These are phyloP conservation scores for Drosophila dunni DNA, from an alignment of 1,140 invertebrate genomes.

Conservation along the genomic window DNA sequence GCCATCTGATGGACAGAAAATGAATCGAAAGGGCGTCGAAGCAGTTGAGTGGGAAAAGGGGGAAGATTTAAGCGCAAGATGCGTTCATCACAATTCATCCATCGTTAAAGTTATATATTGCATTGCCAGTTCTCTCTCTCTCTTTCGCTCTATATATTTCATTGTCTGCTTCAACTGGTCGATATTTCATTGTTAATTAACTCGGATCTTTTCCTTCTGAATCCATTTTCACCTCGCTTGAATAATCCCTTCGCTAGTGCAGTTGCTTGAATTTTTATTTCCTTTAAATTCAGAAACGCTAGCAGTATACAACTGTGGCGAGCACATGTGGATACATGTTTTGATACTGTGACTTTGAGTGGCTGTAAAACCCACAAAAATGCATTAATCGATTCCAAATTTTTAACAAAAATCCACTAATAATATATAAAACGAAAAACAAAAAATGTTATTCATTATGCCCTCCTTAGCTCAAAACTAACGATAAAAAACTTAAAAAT, in stretches of 20 bases:
- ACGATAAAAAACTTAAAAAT: no score
- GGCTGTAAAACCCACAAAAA: no score
- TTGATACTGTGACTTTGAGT: no score
- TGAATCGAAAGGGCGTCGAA: neutral
- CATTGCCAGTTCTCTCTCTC: conserved; percentile 1
- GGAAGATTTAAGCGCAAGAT: neutral
- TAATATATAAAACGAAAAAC: no score
- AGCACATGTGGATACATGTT: no score
- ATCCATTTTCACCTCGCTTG: conserved; percentile 13
- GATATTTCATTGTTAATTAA: conserved; percentile 11
- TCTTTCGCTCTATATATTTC: neutral
- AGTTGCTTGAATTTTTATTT: conserved; percentile 2
- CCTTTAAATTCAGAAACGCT: neutral
- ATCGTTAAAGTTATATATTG: conserved; percentile 7
- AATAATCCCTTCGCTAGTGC: conserved; percentile 2
- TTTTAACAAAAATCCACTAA: no score
- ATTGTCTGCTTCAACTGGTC: conserved; percentile 3
- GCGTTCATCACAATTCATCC: conserved; percentile 35
- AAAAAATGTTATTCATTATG: no score
- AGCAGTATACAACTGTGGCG: no score
- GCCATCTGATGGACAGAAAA: conserved; percentile 18
- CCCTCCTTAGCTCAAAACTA: no score
- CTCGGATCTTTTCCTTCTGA: conserved; percentile 7
- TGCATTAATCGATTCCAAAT: no score
- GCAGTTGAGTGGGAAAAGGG: neutral